Base-by-base conservation (phyloP, 2,113 vertebrate genomes). In the Myrmophylax atrothorax region DNA sequence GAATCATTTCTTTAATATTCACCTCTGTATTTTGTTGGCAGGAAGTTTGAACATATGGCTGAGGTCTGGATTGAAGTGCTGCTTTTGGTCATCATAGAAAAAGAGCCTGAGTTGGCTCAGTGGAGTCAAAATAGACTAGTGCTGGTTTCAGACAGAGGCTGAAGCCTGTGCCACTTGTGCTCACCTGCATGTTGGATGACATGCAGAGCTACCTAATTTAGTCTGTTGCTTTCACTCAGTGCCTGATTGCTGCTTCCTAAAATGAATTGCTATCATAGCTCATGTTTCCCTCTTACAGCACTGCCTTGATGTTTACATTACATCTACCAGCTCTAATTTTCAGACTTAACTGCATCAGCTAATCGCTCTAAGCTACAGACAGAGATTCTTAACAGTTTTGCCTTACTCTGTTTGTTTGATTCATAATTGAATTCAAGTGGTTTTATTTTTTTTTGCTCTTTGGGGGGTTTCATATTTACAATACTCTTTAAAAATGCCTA, bases 391-490 rank as follows among this genome's bases (percentile, higher is more conserved):
- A 46, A 46, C 25, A 55, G 60, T 75, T 94, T 89, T 94, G 38
- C 47, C 25, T 83, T 80, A 40, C 7, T 67, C 15, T 4, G 0
- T 93, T 88, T 63, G 18, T 40, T 76, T 91, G 47, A 58, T 44
- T 93, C 23, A 44, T 52, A 78, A 72, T 60, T 74, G 58, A 84
- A 47, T 95, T 92, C 96, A 84, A 94, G 44, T n/a, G 25, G 17
- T 29, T 83, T 84, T 44, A 44, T 92, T 10, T 53, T 82, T 95
- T 50, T 95, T 84, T 55, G 3, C 70, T 72, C 26, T 31, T 77
- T 28, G 22, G 84, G 8, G 22, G 81, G 8, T 44, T 84, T 85
- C 67, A 31, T 91, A 17, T 62, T 75, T 84, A 87, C 78, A 53
- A 72, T 80, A 26, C 62, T 82, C 50, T 89, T 94, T 81, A 40